Evolutionary conservation across 2,888 invertebrate genomes (phyloP).

Genomic region (Agriopis leucophaearia): DNA sequence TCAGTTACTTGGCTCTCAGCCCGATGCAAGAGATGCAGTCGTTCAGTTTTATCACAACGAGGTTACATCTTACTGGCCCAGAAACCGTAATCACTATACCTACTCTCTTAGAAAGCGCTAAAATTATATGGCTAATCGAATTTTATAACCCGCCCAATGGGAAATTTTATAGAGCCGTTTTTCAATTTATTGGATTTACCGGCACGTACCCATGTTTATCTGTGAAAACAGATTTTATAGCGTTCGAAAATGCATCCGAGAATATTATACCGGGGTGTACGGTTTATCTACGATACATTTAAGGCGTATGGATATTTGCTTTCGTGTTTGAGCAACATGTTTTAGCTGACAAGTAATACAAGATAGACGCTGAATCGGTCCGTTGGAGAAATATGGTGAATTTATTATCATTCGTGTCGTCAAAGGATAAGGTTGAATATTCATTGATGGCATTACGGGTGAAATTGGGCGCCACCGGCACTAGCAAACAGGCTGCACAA

Average conservation of each 20-base stretch:
- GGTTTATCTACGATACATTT: conserved; percentile 22
- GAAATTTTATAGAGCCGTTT: conserved; percentile 56
- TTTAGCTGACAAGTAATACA: conserved; percentile 55
- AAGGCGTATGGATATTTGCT: conserved; percentile 29
- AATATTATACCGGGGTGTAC: conserved; percentile 17
- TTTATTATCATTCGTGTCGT: conserved; percentile 51
- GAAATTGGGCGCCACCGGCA: conserved; percentile 58
- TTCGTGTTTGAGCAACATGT: conserved; percentile 50
- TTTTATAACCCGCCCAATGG: conserved; percentile 56
- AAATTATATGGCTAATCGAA: conserved; percentile 54
- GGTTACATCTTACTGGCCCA: conserved; percentile 65
- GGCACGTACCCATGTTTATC: conserved; percentile 32
- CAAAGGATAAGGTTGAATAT: conserved; percentile 59
- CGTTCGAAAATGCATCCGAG: conserved; percentile 29
- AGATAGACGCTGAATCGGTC: conserved; percentile 47
- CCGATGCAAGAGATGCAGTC: conserved; percentile 61
- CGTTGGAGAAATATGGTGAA: conserved; percentile 41
- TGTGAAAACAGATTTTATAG: conserved; percentile 44
- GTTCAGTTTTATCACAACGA: conserved; percentile 59
- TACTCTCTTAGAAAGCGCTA: conserved; percentile 51
- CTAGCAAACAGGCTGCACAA: conserved; percentile 71
- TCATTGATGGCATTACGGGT: conserved; percentile 45
- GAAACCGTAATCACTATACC: conserved; percentile 59
- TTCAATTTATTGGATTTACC: conserved; percentile 51
- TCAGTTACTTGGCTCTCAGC: conserved; percentile 64